Evolutionary conservation across 1,140 invertebrate species (phyloP), one percentile per base, ranked within the genome.

Genomic region (Aphaenogaster floridana): DNA sequence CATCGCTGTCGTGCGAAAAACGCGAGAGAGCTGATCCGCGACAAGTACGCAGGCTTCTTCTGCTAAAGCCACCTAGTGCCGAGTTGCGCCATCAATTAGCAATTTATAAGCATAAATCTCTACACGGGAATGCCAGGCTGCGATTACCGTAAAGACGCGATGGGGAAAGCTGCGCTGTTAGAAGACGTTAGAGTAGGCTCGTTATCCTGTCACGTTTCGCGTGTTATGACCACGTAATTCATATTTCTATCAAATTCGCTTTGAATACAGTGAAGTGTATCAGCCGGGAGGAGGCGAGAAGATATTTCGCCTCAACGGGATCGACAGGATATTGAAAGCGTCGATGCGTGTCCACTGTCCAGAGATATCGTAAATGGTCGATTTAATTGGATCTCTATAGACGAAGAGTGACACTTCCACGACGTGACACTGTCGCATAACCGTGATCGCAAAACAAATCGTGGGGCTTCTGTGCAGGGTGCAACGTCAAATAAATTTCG

Each of bases 401-500:
- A 21, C 54, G n/a, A 36, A 84, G 34, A 84, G 34, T 21, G 88
- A 88, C 52, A 61, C 50, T 68, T 81, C 9, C 45, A 57, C 36
- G 61, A 64, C 9, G 39, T n/a, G 13, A 7, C 13, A 64, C 3
- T 74, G 48, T 11, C 13, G 48, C 54, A 28, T 28, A 9, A 28
- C 8, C 34, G 76, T 21, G 42, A 50, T 39, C 2, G 28, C 54
- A 57, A 85, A 76, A 69, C 36, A 64, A 42, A 36, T 1, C 8
- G 0, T 5, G 59, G 28, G 17, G 34, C 21, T 71, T 45, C 52
- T 39, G 36, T 66, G 71, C 28, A 34, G 9, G 42, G 17, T 36
- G 39, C 57, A 21, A 45, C 8, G 66, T 85, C 84, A 89, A 89
- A 90, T 91, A 88, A 86, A 90, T 90, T 90, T 78, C 79, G 57